Conservation (phyloP, 1,140 invertebrate species). For the Lordiphosa stackelbergi region DNA sequence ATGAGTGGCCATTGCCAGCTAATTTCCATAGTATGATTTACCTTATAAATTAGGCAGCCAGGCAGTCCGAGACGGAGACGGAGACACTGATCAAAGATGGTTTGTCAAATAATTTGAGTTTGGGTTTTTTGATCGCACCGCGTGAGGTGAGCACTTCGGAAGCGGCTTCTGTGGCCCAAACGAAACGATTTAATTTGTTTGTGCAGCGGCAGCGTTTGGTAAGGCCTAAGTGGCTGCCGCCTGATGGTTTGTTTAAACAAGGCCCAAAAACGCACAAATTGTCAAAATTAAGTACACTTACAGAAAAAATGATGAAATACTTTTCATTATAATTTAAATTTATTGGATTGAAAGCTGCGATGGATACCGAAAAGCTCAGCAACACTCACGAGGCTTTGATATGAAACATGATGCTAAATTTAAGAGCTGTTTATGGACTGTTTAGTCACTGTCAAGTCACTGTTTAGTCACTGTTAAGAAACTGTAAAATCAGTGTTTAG, state of each 20-base stretch:
- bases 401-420: too few relatives aligned
- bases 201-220: slow-evolving; percentile 57
- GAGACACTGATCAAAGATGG: slow-evolving; percentile 21
- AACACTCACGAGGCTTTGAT: too few relatives aligned
- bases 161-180: slow-evolving; percentile 66
- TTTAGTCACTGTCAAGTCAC: too few relatives aligned
- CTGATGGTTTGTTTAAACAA: slow-evolving; percentile 53
- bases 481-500: too few relatives aligned
- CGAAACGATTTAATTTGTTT: slow-evolving; percentile 73
- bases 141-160: slow-evolving; percentile 54
- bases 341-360: too few relatives aligned
- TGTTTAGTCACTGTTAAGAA: too few relatives aligned
- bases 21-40: slow-evolving; percentile 61
- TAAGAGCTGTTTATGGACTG: too few relatives aligned
- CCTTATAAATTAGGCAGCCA: slow-evolving; percentile 63
- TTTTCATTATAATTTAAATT: too few relatives aligned
- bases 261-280: slow-evolving; percentile 54
- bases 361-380: too few relatives aligned
- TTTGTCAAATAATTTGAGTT: slow-evolving; percentile 54
- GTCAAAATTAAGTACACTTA: slow-evolving; percentile 16
- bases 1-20: slow-evolving; percentile 53
- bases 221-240: slow-evolving; percentile 54
- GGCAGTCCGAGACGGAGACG: slow-evolving; percentile 2
- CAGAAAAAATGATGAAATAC: too few relatives aligned
- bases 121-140: slow-evolving; percentile 54